Evolutionary conservation across 30 jellyfish, hydroid and myxozoan species (phyloP), one percentile per base, ranked within the genome.

Genomic region (Rhopilema esculentum): DNA sequence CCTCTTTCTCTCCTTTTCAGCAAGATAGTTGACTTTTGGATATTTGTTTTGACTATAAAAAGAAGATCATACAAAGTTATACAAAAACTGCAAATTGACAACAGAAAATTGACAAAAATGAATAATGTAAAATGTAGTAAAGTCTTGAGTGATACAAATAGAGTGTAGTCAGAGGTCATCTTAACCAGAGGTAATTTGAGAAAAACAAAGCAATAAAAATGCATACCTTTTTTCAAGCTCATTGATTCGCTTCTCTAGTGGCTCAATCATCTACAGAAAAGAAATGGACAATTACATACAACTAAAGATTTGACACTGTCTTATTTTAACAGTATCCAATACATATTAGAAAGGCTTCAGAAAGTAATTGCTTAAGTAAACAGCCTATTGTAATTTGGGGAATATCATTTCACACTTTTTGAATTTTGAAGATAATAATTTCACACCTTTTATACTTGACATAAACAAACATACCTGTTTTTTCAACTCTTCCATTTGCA

Each of bases 1-100:
- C 26, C 99, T 51, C 48, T 95, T 95, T 31, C 99, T 81, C 65
- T 95, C 99, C 62, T 89, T 90, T 69, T 90, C 99, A 52, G 99
- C 96, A 19, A 95, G 76, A 88, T 87, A 81, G 65, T 75, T 87
- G 15, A 95, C 97, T 26, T 81, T 89, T 63, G 99, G 97, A 49
- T 81, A 90, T 32, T 95, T 95, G 40, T 91, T 90, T 69, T 95
- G 96, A 24, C 97, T 95, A 66, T n/a, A 70, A 92, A 24, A 79
- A 24, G 49, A 29, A 71, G 17, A 67, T 4, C 6, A 40, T 40
- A 40, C 6, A 40, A 40, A 40, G 12, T 40, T 6, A 40, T 40
- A 40, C 9, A 40, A 12, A 12, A 2, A 6, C 57, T 40, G 6
- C 57, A 40, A 7, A 63, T 1, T 63, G 66, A 51, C 66, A 9